Percentiles rank a stretch among this genome's conserved stretches.
Conservation (phyloP, 2,888 invertebrate genomes). For the Plusia festucae region DNA sequence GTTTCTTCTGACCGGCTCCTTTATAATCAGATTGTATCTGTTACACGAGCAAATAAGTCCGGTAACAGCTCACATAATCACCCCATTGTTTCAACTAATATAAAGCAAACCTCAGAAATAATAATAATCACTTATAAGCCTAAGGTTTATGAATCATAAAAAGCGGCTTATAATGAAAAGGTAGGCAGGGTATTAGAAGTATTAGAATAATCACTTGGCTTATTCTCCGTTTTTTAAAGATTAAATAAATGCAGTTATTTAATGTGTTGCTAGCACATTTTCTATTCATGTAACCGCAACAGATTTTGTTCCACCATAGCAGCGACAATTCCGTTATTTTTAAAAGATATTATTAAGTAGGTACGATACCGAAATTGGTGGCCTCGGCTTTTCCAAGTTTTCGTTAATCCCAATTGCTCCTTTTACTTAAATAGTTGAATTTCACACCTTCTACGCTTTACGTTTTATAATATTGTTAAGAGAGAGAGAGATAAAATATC, state of each 20-base stretch:
- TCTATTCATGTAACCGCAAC: too few relatives aligned
- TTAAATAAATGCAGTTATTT: background rate
- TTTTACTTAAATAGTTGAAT: too few relatives aligned
- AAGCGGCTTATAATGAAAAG: background rate
- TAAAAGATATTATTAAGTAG: background rate
- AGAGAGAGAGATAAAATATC: background rate
- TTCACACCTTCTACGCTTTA: background rate
- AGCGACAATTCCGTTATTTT: too few relatives aligned
- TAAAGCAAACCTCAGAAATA: constrained; percentile 1
- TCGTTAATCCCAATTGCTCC: background rate
- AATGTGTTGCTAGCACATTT: background rate
- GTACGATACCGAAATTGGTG: background rate
- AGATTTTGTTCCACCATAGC: too few relatives aligned
- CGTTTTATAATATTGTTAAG: background rate
- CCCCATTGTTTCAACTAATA: background rate
- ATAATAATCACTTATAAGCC: background rate
- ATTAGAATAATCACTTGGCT: constrained; percentile 1
- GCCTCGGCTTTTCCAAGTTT: background rate
- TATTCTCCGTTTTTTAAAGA: background rate
- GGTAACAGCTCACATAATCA: background rate
- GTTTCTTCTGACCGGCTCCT: background rate
- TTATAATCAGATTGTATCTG: constrained; percentile 1
- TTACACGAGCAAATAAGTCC: background rate
- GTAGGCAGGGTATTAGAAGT: background rate
- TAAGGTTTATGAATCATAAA: constrained; percentile 4